Evolutionary conservation across 2,797 vertebrate genomes (phyloP).

Genomic region (Pangasius krempfi): DNA sequence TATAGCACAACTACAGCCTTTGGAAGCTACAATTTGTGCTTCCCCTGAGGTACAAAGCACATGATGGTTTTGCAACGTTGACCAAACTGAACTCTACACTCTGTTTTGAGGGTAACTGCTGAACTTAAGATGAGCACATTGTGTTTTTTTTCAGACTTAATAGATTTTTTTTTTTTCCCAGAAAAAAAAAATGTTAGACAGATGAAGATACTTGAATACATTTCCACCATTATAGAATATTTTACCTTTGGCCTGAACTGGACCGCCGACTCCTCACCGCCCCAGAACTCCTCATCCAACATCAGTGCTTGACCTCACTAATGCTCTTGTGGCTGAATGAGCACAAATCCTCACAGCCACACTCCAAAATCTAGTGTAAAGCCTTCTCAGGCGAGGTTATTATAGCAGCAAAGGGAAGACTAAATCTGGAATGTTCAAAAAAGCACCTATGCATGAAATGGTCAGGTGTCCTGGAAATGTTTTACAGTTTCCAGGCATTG

Average conservation of each 20-base stretch:
- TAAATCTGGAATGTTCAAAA: neutral
- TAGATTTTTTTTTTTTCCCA: neutral
- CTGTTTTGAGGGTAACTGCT: neutral
- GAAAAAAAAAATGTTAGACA: neutral
- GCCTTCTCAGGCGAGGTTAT: neutral
- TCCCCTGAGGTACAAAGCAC: conserved; percentile 14
- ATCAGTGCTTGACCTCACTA: neutral
- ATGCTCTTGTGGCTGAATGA: neutral
- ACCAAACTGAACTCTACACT: conserved; percentile 14
- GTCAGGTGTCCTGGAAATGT: too few relatives aligned
- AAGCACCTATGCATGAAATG: neutral
- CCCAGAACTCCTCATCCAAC: neutral
- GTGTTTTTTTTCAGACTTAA: neutral
- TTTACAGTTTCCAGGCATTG: too few relatives aligned
- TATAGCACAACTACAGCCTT: conserved; percentile 44
- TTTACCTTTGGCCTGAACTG: neutral
- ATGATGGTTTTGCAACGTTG: conserved; percentile 31
- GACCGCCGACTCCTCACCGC: neutral
- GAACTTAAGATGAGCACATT: neutral
- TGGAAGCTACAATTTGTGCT: conserved; percentile 49
- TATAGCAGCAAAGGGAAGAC: neutral
- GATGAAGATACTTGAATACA: neutral
- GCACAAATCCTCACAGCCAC: neutral
- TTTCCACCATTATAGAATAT: neutral
- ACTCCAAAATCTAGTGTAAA: neutral